These are phyloP conservation scores for Sebastiscus albofasciatus DNA, from an alignment of 2,797 vertebrate genomes.

Conservation along the genomic window DNA sequence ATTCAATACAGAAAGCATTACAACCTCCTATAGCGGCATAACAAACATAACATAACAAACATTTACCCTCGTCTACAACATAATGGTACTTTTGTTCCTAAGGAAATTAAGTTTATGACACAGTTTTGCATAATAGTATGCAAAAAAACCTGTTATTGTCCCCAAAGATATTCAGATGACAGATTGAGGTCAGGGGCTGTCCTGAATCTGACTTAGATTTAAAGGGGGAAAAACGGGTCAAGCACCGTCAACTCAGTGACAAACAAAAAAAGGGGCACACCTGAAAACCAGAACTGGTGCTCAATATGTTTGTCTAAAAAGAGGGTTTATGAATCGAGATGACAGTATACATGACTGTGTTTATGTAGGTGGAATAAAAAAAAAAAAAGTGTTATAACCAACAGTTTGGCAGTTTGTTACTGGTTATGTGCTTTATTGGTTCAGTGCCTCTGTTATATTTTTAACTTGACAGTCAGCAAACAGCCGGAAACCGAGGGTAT, in stretches of 20 bases:
- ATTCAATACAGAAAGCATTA: not conserved
- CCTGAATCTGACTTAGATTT: not conserved
- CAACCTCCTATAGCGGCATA: not conserved
- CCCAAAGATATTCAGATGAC: not conserved
- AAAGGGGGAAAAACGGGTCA: not conserved
- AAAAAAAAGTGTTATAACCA: not conserved
- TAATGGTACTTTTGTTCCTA: not conserved
- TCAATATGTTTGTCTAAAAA: not conserved
- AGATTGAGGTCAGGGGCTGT: not conserved
- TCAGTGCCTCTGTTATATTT: slow-evolving; percentile 49
- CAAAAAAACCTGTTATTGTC: not conserved
- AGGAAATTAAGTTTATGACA: not conserved
- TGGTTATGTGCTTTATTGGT: slow-evolving; percentile 6
- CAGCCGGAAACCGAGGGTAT: slow-evolving; percentile 42
- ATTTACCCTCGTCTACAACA: not conserved
- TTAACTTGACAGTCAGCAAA: slow-evolving; percentile 52
- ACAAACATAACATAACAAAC: too few species aligned
- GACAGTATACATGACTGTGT: not conserved
- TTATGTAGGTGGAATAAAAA: not conserved
- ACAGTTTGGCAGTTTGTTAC: not conserved
- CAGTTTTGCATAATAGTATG: not conserved
- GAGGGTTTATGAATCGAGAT: not conserved
- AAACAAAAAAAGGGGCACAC: not conserved
- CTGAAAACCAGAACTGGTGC: not conserved
- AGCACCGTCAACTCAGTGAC: not conserved